phyloP scores from a whole-genome alignment of 2,888 invertebrate species.

The Argyresthia albistria region DNA sequence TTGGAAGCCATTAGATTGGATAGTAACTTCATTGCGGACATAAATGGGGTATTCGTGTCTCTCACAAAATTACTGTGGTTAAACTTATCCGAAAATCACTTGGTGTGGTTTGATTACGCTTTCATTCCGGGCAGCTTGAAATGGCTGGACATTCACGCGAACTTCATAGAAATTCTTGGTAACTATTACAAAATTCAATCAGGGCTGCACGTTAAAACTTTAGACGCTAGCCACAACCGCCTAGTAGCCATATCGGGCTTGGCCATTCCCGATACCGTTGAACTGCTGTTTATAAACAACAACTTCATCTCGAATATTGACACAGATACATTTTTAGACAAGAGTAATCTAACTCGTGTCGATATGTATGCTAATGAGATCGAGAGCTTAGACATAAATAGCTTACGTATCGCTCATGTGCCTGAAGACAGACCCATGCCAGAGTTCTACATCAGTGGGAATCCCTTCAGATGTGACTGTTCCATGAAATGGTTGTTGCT shows the following conservation, averaged over 20 bases:
- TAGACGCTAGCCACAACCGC: slow-evolving; percentile 92
- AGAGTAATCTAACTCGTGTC: slow-evolving; percentile 85
- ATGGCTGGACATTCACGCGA: slow-evolving; percentile 92
- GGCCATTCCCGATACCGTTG: slow-evolving; percentile 90
- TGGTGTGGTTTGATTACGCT: slow-evolving; percentile 94
- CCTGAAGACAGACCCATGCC: slow-evolving; percentile 81
- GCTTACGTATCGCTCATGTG: slow-evolving; percentile 81
- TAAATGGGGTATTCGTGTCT: slow-evolving; percentile 91
- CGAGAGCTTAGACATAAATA: slow-evolving; percentile 85
- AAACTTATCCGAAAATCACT: slow-evolving; percentile 91
- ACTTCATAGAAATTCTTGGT: slow-evolving; percentile 88
- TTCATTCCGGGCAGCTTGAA: slow-evolving; percentile 90
- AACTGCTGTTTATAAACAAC: slow-evolving; percentile 90
- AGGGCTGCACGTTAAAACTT: slow-evolving; percentile 83
- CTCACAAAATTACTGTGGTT: slow-evolving; percentile 87
- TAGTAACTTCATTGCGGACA: slow-evolving; percentile 89
- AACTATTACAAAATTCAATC: slow-evolving; percentile 91
- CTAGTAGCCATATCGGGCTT: slow-evolving; percentile 84
- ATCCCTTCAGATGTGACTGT: slow-evolving; percentile 95
- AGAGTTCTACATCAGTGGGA: slow-evolving; percentile 92
- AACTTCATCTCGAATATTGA: slow-evolving; percentile 87
- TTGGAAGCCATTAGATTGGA: slow-evolving; percentile 91
- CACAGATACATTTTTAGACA: slow-evolving; percentile 88
- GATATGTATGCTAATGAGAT: slow-evolving; percentile 93
- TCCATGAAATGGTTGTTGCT: slow-evolving; percentile 95